phyloP scores from a whole-genome alignment of 2,888 invertebrate genomes.

The Lysandra bellargus region DNA sequence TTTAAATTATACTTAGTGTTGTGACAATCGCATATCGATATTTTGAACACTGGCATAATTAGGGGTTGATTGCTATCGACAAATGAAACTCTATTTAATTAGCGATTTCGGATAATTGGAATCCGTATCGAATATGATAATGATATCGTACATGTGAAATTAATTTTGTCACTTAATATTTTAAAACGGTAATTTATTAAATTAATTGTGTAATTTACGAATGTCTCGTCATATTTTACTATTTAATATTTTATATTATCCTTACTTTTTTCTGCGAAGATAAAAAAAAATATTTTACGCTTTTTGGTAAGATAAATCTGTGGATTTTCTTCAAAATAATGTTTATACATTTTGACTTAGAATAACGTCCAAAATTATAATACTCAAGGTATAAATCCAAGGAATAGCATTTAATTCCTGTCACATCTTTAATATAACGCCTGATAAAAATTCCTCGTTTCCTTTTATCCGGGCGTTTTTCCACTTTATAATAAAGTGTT shows the following conservation, averaged over 20 bases:
- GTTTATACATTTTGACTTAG: not conserved
- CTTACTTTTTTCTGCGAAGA: too few relatives aligned
- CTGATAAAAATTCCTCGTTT: conserved; percentile 6
- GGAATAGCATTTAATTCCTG: not conserved
- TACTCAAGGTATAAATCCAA: not conserved
- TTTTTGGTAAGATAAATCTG: too few relatives aligned
- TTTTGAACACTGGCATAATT: conserved; percentile 2
- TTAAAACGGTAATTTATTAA: not conserved
- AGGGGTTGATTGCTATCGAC: not conserved
- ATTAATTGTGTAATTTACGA: not conserved
- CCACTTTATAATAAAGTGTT: conserved; percentile 2
- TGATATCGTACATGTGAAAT: not conserved
- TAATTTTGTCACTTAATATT: conserved; percentile 1
- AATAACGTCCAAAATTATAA: not conserved
- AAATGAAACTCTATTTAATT: conserved; percentile 12
- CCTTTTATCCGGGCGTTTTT: not conserved
- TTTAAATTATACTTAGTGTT: not conserved
- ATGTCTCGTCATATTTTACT: not conserved
- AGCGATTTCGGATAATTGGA: not conserved
- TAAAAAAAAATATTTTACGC: too few relatives aligned
- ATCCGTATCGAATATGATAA: conserved; percentile 2
- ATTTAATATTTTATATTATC: too few relatives aligned
- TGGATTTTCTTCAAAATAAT: too few relatives aligned
- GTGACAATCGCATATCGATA: not conserved
- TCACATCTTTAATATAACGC: conserved; percentile 4